Evolutionary conservation across 1,140 invertebrate genomes (phyloP), one percentile per base, ranked within the genome.

Genomic region (Drosophila mayri): DNA sequence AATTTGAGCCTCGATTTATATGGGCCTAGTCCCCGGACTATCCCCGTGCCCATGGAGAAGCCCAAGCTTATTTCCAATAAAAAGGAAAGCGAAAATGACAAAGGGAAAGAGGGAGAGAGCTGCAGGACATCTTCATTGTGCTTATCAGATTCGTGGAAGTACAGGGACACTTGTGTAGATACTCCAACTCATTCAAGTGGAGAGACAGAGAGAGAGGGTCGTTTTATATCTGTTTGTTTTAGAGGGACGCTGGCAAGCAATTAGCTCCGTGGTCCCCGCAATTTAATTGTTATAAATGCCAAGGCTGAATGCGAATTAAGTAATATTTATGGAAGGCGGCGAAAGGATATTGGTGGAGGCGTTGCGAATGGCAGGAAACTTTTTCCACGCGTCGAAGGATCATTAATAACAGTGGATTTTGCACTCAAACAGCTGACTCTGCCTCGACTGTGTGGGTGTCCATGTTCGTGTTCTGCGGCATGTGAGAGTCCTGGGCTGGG

Each of bases 221-320:
- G 35, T 55, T 25, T 25, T 38, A 55, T 47, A 50, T 49, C 54
- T 64, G 44, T 78, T 63, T 52, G 38, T 44, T 78, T 79, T 71
- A 43, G 49, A 47, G 52, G 47, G 66, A 40, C 30, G 59, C 50
- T 25, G 57, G 61, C 57, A 41, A 57, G 66, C 84, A 88, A 88
- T 88, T 88, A 90, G 84, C 77, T 50, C 14, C 40, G 44, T 58
- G 58, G 77, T 62, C 76, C 86, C 75, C 64, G 14, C 86, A 73
- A 81, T 90, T 85, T 90, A 90, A 90, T 90, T 90, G 85, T 90
- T 90, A 90, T 90, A 90, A 90, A 90, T 83, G 76, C 60, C 74
- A 77, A 77, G 70, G 65, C 57, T 61, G 62, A 59, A 67, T 67
- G 60, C 44, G 76, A 79, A 81, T 86, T 81, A 86, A 90, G 86